A percentile compares a stretch with the other conserved stretches of the same genome.
Evolutionary conservation across 1,140 invertebrate genomes (phyloP).

Genomic region (Lerema accius): DNA sequence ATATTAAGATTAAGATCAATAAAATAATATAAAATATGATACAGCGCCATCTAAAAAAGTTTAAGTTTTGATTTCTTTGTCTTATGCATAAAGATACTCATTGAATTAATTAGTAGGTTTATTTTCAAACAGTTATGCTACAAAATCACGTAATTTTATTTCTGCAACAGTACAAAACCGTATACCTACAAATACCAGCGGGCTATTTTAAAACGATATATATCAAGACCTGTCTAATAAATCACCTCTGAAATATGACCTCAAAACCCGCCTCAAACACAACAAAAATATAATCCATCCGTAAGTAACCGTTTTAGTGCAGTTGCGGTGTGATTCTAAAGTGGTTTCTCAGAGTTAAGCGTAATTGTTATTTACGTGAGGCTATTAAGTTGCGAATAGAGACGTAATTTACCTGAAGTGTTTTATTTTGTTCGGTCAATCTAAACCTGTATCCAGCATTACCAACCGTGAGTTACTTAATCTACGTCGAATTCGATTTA

Average conservation of each 20-base stretch:
- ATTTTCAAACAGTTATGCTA: too few species aligned
- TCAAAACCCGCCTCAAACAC: slow-evolving; percentile 5
- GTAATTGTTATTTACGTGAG: slow-evolving; percentile 30
- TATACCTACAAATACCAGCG: too few species aligned
- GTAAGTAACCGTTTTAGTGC: slow-evolving; percentile 9
- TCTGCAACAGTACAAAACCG: too few species aligned
- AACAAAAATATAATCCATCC: slow-evolving; percentile 16
- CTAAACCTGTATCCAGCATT: slow-evolving; percentile 25
- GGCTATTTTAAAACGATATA: not conserved
- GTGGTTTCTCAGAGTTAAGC: slow-evolving; percentile 25
- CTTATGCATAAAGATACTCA: too few species aligned
- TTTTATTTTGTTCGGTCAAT: slow-evolving; percentile 27
- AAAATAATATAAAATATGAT: too few species aligned
- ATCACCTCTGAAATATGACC: slow-evolving; percentile 10
- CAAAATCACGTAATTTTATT: too few species aligned
- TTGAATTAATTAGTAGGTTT: too few species aligned
- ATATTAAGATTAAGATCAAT: too few species aligned
- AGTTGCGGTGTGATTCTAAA: slow-evolving; percentile 28
- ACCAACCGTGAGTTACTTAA: slow-evolving; percentile 26
- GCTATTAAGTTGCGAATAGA: slow-evolving; percentile 32
- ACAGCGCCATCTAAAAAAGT: too few species aligned
- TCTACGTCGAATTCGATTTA: slow-evolving; percentile 30
- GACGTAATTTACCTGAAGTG: slow-evolving; percentile 32
- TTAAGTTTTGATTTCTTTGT: too few species aligned
- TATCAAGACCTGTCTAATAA: slow-evolving; percentile 3